Base-by-base conservation (phyloP, 2,888 invertebrate species). In the Andrena praecox region DNA sequence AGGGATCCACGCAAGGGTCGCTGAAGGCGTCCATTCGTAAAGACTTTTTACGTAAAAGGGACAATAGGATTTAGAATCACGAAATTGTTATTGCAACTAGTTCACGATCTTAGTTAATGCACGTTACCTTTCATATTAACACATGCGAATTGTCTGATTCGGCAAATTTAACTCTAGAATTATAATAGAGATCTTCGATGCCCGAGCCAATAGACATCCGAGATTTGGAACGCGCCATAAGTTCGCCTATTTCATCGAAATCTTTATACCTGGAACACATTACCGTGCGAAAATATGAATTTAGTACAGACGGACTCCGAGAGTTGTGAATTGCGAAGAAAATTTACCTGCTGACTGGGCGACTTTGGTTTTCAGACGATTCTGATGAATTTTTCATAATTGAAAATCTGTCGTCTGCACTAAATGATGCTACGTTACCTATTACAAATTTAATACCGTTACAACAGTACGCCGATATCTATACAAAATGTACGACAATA, bases 191-290 rank as follows among this genome's bases (percentile, higher is more conserved):
- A 85, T 93, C 93, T 80, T 94, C 94, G 68, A 94, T 90, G 35
- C 92, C 92, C 16, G 93, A 92, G 68, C 91, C 92, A 80, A 92
- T 82, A 10, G 93, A 93, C 90, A 93, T 91, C 2, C 93, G 91
- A 48, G 94, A 94, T 84, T 93, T 94, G 31, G 94, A 93, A 35
- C 92, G 91, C 62, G 91, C 89, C 90, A 93, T 91, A 56, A 93
- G 78, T 81, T 93, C 93, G 60, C 91, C 95, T 69, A 95, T 93
- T 63, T 95, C 95, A 85, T 95, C 95, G 33, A 95, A 91, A 91
- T 95, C 95, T 90, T 95, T 94, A 90, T 95, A 95, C 87, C 95
- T 95, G 78, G 71, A 90, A 75, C 60, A 64, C 62, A 74, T 50
- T 2, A 8, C 7, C 31, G 64, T 24, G 52, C 59, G 54, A 29